Percentiles rank a stretch among this genome's conserved stretches.
phyloP scores from a whole-genome alignment of 2,888 invertebrate genomes.

The Petrophora chlorosata region DNA sequence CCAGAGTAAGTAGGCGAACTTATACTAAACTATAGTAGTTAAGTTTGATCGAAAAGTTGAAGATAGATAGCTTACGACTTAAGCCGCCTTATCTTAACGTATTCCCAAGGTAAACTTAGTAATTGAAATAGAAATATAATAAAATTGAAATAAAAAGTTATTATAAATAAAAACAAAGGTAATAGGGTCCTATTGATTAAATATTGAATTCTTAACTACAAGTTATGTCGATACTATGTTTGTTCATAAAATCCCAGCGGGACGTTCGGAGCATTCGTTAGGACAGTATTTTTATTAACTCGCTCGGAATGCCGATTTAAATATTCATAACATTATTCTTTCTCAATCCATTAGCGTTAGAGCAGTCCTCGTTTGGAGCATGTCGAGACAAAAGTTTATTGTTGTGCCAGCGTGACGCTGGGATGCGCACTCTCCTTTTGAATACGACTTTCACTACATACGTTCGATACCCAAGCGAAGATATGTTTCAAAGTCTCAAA shows the following conservation, averaged over 20 bases:
- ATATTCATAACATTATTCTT: slow-evolving; percentile 74
- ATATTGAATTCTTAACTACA: slow-evolving; percentile 57
- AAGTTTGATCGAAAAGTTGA: slow-evolving; percentile 52
- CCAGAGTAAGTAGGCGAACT: slow-evolving; percentile 45
- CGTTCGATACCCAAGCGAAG: slow-evolving; percentile 12
- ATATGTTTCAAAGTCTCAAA: slow-evolving; percentile 13
- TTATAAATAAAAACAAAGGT: slow-evolving; percentile 41
- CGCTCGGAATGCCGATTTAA: slow-evolving; percentile 74
- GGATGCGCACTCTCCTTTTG: slow-evolving; percentile 31
- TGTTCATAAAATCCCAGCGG: slow-evolving; percentile 77
- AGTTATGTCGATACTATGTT: slow-evolving; percentile 62
- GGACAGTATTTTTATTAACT: slow-evolving; percentile 78
- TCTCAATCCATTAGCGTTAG: slow-evolving; percentile 63
- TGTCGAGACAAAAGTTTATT: slow-evolving; percentile 48
- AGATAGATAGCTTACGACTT: slow-evolving; percentile 38
- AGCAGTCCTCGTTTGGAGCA: slow-evolving; percentile 40
- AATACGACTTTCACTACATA: slow-evolving; percentile 25
- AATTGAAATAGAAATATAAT: slow-evolving; percentile 32
- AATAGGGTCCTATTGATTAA: slow-evolving; percentile 44
- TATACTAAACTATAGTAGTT: slow-evolving; percentile 48
- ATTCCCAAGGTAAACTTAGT: slow-evolving; percentile 24
- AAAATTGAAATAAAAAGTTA: slow-evolving; percentile 11
- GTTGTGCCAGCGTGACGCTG: slow-evolving; percentile 40
- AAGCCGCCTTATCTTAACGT: slow-evolving; percentile 22
- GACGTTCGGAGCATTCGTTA: slow-evolving; percentile 68